phyloP scores from a whole-genome alignment of 2,113 vertebrate species.

The Geococcyx californianus region DNA sequence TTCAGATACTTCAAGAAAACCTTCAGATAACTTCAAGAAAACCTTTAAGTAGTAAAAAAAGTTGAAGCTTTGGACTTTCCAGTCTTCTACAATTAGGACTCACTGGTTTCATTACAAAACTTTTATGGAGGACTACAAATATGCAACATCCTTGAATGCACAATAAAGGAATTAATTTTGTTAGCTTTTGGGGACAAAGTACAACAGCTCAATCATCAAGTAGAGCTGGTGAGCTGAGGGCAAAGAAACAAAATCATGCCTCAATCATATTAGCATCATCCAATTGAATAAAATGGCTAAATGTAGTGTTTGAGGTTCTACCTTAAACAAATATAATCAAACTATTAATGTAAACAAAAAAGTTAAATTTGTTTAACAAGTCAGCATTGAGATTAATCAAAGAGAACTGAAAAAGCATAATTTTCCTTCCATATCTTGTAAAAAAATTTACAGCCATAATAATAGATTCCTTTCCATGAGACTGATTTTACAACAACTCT shows the following conservation, averaged over 20 bases:
- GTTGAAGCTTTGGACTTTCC: background rate
- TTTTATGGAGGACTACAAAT: background rate
- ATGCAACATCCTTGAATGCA: background rate
- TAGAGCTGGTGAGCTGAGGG: background rate
- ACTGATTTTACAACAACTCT: constrained; percentile 64
- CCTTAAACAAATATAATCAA: background rate
- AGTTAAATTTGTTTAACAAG: constrained; percentile 13
- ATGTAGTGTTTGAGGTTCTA: background rate
- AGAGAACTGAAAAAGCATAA: constrained; percentile 6
- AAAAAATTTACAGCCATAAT: constrained; percentile 47
- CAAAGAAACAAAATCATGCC: background rate
- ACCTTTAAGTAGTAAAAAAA: constrained; percentile 6
- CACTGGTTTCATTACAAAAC: background rate
- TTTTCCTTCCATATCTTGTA: constrained; percentile 46
- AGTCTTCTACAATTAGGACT: background rate
- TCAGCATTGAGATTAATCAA: constrained; percentile 48
- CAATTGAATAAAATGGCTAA: background rate
- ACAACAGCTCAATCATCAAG: background rate
- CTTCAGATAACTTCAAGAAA: background rate
- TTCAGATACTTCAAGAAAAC: background rate
- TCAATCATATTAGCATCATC: background rate
- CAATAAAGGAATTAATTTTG: background rate
- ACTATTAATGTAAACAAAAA: background rate
- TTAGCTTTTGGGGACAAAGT: background rate
- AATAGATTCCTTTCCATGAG: constrained; percentile 60